Evolutionary conservation across 1,140 invertebrate genomes (phyloP).

Genomic region (Drosophila gunungcola): DNA sequence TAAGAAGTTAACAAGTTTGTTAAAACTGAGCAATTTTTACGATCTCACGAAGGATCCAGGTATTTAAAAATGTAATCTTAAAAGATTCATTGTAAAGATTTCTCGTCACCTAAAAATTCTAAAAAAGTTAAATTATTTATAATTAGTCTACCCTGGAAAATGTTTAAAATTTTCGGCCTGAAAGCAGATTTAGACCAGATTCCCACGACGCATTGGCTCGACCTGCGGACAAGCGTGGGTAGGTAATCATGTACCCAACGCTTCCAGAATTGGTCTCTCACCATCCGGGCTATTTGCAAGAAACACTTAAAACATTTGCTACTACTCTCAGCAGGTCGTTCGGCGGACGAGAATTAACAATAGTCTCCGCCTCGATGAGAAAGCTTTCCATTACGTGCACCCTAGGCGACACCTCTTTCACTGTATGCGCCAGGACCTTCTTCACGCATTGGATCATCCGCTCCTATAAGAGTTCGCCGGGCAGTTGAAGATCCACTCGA

Average conservation of each 20-base stretch:
- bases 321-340: not conserved
- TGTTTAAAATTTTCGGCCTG: not conserved
- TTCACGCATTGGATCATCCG: not conserved
- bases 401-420: constrained; percentile 4
- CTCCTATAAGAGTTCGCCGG: constrained; percentile 14
- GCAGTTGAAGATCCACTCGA: constrained; percentile 23
- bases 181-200: constrained; percentile 12
- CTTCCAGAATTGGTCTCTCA: constrained; percentile 32
- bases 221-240: constrained; percentile 24
- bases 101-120: too few species aligned
- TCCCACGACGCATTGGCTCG: constrained; percentile 1
- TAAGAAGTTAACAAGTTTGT: too few species aligned
- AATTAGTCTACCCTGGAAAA: too few species aligned
- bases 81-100: too few species aligned
- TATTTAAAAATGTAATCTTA: too few species aligned
- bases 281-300: not conserved
- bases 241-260: constrained; percentile 34
- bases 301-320: not conserved
- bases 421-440: not conserved
- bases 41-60: too few species aligned
- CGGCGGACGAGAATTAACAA: constrained; percentile 12
- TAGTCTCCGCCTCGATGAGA: constrained; percentile 16
- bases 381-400: constrained; percentile 8
- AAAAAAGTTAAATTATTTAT: too few species aligned
- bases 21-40: too few species aligned